phyloP scores from a whole-genome alignment of 2,113 vertebrate species.

The Sylvicapra grimmia region DNA sequence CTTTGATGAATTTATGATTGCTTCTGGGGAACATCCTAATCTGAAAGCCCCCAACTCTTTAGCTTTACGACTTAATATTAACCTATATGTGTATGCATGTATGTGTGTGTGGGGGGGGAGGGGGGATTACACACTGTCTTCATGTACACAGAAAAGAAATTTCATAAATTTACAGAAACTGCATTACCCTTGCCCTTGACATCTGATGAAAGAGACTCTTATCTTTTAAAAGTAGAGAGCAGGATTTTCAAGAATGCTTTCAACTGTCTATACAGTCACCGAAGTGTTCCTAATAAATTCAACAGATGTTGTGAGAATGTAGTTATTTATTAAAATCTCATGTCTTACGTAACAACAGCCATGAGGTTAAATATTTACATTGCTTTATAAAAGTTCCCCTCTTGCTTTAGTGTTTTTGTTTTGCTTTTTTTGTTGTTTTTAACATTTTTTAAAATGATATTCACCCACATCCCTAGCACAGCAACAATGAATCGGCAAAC shows the following conservation, averaged over 20 bases:
- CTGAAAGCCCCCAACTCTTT: slow-evolving; percentile 79
- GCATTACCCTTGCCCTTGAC: slow-evolving; percentile 79
- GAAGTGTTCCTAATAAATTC: slow-evolving; percentile 80
- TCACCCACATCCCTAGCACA: slow-evolving; percentile 84
- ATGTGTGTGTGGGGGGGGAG: background rate
- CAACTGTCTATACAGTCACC: slow-evolving; percentile 78
- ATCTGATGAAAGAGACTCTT: slow-evolving; percentile 79
- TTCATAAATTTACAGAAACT: slow-evolving; percentile 80
- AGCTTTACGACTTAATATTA: slow-evolving; percentile 77
- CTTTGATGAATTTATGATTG: slow-evolving; percentile 75
- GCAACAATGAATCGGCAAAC: slow-evolving; percentile 83
- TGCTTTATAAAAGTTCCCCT: slow-evolving; percentile 88
- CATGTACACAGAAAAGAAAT: slow-evolving; percentile 83
- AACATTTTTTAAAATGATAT: slow-evolving; percentile 64
- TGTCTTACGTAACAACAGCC: slow-evolving; percentile 78
- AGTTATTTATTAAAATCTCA: slow-evolving; percentile 82
- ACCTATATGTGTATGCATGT: slow-evolving; percentile 36
- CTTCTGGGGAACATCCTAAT: slow-evolving; percentile 77
- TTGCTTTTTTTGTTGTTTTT: slow-evolving; percentile 38
- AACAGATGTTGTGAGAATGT: slow-evolving; percentile 83
- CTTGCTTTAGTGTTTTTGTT: slow-evolving; percentile 74
- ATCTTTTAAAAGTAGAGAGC: slow-evolving; percentile 80
- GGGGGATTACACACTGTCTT: slow-evolving; percentile 73
- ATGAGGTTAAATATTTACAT: slow-evolving; percentile 85
- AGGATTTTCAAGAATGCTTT: slow-evolving; percentile 83